Evolutionary conservation across 2,797 vertebrate species (phyloP), one percentile per base, ranked within the genome.

Genomic region (Cichlasoma orientale): DNA sequence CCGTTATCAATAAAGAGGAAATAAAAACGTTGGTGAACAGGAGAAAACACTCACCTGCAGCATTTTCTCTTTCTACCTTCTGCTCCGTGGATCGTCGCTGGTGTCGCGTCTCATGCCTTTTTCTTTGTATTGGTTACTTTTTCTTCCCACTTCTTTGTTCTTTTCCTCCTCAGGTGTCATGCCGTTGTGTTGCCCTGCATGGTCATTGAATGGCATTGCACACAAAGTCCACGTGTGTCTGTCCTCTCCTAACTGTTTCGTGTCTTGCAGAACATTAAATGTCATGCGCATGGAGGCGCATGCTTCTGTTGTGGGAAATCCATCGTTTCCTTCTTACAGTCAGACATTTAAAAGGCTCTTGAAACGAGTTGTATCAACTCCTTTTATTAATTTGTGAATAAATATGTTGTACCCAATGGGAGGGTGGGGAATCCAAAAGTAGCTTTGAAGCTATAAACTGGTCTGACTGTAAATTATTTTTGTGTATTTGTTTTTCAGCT

Each of bases 11-110:
- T 95, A 98, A 97, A 96, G 96, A 98, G 91, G 97, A 97, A 95
- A 95, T 95, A 92, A 98, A 99, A 98, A 99, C 94, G 98, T 99
- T 97, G 97, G 98, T 99, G 98, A 98, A 97, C 86, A 92, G 89
- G 90, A 88, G 79, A 79, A 80, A 83, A 81, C 38, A 4, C 52
- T 72, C 72, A 44, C 73, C 72, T 14, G 68, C 82, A 73, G 55
- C 73, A 68, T 52, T 84, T 31, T 66, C 72, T 36, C 56, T 84
- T 77, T 75, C 68, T 86, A 12, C 77, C 73, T 83, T 31, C 8
- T 87, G 36, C 77, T 86, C 78, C 50, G 21, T 53, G 80, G 86
- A 75, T 58, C 70, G 50, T 56, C 75, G 21, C 68, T 72, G 18
- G 11, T 71, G 50, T 56, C n/a, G 4, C 56, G 21, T 53, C n/a